Conservation (phyloP, 2,113 vertebrate genomes). For the Polypterus bichir region DNA sequence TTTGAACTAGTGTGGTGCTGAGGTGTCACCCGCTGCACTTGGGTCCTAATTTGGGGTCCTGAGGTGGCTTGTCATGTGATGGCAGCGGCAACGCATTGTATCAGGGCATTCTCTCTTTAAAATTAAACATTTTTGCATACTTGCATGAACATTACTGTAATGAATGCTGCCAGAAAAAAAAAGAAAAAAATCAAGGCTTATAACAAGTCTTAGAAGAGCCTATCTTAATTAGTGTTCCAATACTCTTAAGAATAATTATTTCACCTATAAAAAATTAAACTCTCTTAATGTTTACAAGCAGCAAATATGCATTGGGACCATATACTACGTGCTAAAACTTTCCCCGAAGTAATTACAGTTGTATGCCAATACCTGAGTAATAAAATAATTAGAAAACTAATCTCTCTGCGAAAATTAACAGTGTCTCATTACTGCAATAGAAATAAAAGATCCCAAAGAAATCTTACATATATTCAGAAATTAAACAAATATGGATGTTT, state of each 20-base stretch:
- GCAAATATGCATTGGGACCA: slow-evolving; percentile 19
- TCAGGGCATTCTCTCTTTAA: too few relatives aligned
- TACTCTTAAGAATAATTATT: slow-evolving; percentile 26
- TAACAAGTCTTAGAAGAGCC: slow-evolving; percentile 24
- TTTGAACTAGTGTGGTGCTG: too few relatives aligned
- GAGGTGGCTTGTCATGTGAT: too few relatives aligned
- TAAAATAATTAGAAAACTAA: slow-evolving; percentile 7
- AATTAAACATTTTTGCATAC: too few relatives aligned
- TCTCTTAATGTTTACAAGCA: slow-evolving; percentile 23
- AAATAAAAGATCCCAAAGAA: slow-evolving; percentile 12
- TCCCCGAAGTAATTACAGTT: slow-evolving; percentile 17
- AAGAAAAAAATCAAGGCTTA: too few relatives aligned
- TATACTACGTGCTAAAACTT: slow-evolving; percentile 12
- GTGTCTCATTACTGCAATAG: slow-evolving; percentile 15
- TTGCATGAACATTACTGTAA: too few relatives aligned
- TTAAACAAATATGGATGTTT: too few relatives aligned
- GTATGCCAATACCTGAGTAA: background rate
- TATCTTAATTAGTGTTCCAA: slow-evolving; percentile 19
- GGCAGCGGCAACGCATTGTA: too few relatives aligned
- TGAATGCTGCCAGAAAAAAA: too few relatives aligned
- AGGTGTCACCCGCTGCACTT: too few relatives aligned
- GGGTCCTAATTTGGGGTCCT: too few relatives aligned
- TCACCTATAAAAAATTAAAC: slow-evolving; percentile 19
- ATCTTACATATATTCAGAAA: background rate
- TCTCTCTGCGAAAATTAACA: background rate